phyloP scores from a whole-genome alignment of 2,113 vertebrate genomes.

The Tetrax tetrax region DNA sequence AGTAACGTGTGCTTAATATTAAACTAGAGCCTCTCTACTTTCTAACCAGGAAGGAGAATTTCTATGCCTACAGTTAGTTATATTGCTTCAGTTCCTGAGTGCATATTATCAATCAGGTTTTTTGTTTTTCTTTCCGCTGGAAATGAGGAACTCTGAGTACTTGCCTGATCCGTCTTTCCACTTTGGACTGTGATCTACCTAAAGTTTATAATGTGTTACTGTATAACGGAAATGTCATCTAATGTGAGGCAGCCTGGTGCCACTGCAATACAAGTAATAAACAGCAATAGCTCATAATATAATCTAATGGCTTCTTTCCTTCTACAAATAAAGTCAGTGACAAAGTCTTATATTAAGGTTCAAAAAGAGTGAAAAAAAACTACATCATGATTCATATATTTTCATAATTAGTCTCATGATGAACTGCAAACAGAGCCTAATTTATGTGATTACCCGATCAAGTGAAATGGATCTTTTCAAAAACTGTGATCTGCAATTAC shows the following conservation, averaged over 20 bases:
- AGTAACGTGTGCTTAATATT: neutral
- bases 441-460: slow-evolving; percentile 4
- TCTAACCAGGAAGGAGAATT: neutral
- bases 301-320: neutral
- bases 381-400: neutral
- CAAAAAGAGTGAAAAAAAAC: neutral
- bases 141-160: neutral
- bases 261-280: slow-evolving; percentile 27
- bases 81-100: neutral
- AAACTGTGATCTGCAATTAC: neutral
- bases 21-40: neutral
- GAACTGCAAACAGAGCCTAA: neutral
- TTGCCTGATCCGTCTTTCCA: neutral
- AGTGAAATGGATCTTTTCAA: neutral
- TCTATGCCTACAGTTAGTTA: neutral
- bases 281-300: neutral
- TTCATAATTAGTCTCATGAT: neutral
- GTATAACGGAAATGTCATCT: slow-evolving; percentile 2
- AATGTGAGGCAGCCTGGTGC: slow-evolving; percentile 32
- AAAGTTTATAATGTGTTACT: neutral
- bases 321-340: neutral
- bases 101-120: neutral
- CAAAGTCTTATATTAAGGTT: neutral
- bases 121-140: neutral
- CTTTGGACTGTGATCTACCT: neutral